Evolutionary conservation across 2,113 vertebrate species (phyloP).

Genomic region (Corythornis cristatus): DNA sequence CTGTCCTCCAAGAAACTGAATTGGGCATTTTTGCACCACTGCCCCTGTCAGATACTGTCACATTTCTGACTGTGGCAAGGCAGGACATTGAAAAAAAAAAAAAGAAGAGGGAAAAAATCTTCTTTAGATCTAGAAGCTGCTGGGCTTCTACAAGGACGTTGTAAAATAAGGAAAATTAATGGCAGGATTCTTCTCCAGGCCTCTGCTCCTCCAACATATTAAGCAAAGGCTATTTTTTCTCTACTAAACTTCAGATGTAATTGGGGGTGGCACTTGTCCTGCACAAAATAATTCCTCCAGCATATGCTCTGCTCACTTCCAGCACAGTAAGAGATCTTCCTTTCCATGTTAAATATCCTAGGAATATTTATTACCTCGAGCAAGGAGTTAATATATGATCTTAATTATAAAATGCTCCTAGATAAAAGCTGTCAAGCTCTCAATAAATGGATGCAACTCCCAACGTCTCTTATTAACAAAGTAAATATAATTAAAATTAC

Average conservation of each 20-base stretch:
- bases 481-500: constrained; percentile 50
- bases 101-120: not conserved
- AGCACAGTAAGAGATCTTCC: not conserved
- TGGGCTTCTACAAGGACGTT: not conserved
- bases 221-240: not conserved
- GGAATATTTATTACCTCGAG: constrained; percentile 31
- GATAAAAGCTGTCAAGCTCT: constrained; percentile 20
- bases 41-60: not conserved
- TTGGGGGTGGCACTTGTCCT: accelerated
- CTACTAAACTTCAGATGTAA: not conserved
- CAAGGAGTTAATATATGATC: not conserved
- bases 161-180: not conserved
- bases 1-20: not conserved
- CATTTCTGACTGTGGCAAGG: not conserved
- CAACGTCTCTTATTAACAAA: constrained; percentile 14
- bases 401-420: constrained; percentile 39
- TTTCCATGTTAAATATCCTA: not conserved
- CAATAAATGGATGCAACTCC: constrained; percentile 19
- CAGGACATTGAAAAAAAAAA: not conserved
- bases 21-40: not conserved
- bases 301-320: not conserved
- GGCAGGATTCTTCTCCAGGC: not conserved
- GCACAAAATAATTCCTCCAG: not conserved
- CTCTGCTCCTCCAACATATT: not conserved
- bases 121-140: not conserved